Evolutionary conservation across 2,888 invertebrate genomes (phyloP).

Genomic region (Anarsia innoxiella): DNA sequence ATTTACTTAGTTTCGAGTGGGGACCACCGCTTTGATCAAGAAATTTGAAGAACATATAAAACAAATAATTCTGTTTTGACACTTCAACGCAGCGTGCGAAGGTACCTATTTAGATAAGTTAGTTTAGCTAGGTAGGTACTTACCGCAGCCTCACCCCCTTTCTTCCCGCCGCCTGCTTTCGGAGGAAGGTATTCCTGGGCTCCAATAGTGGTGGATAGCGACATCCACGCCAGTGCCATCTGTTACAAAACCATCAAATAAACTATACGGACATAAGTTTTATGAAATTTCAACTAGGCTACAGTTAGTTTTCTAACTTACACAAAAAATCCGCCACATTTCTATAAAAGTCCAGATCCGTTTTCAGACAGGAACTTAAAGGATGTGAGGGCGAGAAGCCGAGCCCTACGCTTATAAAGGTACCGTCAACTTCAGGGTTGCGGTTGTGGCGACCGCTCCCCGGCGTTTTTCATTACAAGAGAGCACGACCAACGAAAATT

Average conservation of each 20-base stretch:
- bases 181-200: conserved; percentile 74
- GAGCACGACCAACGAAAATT: conserved; percentile 53
- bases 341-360: conserved; percentile 23
- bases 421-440: conserved; percentile 30
- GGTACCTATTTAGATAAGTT: too few species aligned
- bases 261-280: too few species aligned
- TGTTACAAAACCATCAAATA: conserved; percentile 22
- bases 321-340: conserved; percentile 55
- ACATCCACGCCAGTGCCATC: conserved; percentile 46
- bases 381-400: conserved; percentile 30
- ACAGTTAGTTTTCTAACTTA: conserved; percentile 41
- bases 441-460: conserved; percentile 41
- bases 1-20: too few species aligned
- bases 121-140: too few species aligned
- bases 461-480: conserved; percentile 49
- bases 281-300: too few species aligned
- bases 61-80: too few species aligned
- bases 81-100: too few species aligned
- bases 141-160: conserved; percentile 12
- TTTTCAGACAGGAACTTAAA: conserved; percentile 24
- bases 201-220: conserved; percentile 43
- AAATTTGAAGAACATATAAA: too few species aligned
- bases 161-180: conserved; percentile 40
- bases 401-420: conserved; percentile 46
- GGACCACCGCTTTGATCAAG: too few species aligned